Evolutionary conservation across 2,888 invertebrate species (phyloP), one percentile per base, ranked within the genome.

Genomic region (Sminthurinus aureus): DNA sequence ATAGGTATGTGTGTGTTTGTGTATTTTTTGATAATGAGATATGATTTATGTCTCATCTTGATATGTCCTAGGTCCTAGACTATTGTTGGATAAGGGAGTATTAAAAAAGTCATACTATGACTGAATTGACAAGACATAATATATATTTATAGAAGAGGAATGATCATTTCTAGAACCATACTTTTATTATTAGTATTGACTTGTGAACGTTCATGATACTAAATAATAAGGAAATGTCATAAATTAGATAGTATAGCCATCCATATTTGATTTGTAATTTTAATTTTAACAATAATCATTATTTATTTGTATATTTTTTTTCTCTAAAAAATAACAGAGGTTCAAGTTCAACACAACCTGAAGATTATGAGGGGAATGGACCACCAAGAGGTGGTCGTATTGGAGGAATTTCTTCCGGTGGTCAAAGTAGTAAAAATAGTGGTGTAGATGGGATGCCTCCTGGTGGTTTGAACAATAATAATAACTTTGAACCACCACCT

Each of bases 401-500:
- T 84, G 87, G 87, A 80, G 88, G 89, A 15, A 82, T 87, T 3
- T 87, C 87, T 12, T 83, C 87, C 12, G 85, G 86, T 77, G 87
- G 88, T 12, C 78, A 83, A 66, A 84, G 85, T 26, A 84, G 84
- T 81, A 87, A 87, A 84, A 87, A 87, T 71, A 84, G 84, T 51
- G 87, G 87, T 0, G 83, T 81, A 11, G 86, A 86, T 15, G 88
- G 88, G 38, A 84, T 86, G 85, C 87, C 88, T 2, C 84, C 87
- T 6, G 87, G 87, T 73, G 87, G 88, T 64, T 91, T 92, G 18
- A 92, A 91, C 86, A 95, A 94, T 89, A 93, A 94, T 73, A 92
- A 93, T 64, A 92, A 93, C 20, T 93, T 93, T 88, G 94, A 94
- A 86, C 91, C 89, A 20, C 85, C 87, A 74, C 86, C 85, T 84